These are phyloP conservation scores for Tapirus indicus DNA, from an alignment of 2,797 vertebrate genomes.

Conservation along the genomic window DNA sequence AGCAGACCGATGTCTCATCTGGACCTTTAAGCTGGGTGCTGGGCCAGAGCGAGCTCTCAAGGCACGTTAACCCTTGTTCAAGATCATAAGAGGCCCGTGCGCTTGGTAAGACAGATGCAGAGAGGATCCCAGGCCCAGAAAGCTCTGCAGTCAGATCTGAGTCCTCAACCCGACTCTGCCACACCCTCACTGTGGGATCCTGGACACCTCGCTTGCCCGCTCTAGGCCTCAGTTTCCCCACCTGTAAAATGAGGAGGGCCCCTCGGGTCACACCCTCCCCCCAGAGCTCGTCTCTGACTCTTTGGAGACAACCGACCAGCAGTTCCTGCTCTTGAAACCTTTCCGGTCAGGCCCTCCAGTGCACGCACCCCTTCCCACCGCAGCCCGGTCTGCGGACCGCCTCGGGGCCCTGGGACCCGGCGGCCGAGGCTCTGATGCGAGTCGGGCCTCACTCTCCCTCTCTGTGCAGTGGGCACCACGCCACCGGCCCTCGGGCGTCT, in stretches of 20 bases:
- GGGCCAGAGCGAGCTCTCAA: not conserved
- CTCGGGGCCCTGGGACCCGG: constrained; percentile 18
- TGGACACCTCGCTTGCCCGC: no score
- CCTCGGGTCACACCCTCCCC: not conserved
- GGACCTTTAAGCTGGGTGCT: not conserved
- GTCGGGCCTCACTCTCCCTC: fast-evolving
- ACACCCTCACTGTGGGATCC: not conserved
- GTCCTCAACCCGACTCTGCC: not conserved
- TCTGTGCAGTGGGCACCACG: fast-evolving
- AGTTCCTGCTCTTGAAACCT: not conserved
- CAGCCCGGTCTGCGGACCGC: no score
- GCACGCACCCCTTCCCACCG: no score
- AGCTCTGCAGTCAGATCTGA: not conserved
- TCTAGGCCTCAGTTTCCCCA: not conserved
- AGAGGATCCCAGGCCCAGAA: not conserved
- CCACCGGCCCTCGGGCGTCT: fast-evolving
- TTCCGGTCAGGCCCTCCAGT: not conserved
- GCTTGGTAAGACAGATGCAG: not conserved
- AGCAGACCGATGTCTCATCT: not conserved
- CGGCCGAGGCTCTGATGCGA: not conserved
- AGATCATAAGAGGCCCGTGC: fast-evolving
- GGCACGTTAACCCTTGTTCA: fast-evolving
- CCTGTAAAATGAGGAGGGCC: fast-evolving
- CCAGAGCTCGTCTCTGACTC: not conserved
- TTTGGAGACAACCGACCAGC: fast-evolving